A percentile compares a stretch with the other conserved stretches of the same genome.
These are phyloP conservation scores for Lagopus muta DNA, from an alignment of 2,113 vertebrate genomes.

Conservation along the genomic window DNA sequence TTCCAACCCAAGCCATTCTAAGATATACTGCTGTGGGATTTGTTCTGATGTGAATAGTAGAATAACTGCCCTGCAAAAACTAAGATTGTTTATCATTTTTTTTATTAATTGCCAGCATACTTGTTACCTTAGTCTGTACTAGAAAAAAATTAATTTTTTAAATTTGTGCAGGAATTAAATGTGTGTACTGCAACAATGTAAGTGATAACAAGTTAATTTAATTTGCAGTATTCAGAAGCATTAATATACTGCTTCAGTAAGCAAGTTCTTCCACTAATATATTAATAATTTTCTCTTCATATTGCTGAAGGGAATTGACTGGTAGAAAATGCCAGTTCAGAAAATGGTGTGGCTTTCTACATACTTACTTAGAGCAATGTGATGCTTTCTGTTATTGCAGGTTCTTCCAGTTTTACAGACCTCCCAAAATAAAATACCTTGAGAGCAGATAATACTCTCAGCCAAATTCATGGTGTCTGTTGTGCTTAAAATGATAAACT, in stretches of 20 bases:
- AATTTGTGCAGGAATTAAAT: neutral
- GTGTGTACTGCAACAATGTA: neutral
- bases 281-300: neutral
- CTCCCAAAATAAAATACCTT: neutral
- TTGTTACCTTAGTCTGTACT: neutral
- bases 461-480: neutral
- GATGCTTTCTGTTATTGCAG: neutral
- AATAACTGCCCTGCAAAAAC: neutral
- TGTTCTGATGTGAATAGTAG: neutral
- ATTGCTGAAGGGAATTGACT: neutral
- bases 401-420: neutral
- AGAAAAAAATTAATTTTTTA: slow-evolving; percentile 1
- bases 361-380: neutral
- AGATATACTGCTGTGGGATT: too few relatives aligned
- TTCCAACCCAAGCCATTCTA: neutral
- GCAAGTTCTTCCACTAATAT: neutral
- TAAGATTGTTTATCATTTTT: neutral
- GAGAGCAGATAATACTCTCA: neutral
- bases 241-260: neutral
- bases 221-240: neutral
- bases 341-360: neutral
- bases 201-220: neutral
- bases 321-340: neutral
- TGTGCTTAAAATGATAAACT: neutral
- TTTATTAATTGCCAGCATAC: neutral